These are phyloP conservation scores for Planococcus citri DNA, from an alignment of 1,140 invertebrate genomes.

Conservation along the genomic window DNA sequence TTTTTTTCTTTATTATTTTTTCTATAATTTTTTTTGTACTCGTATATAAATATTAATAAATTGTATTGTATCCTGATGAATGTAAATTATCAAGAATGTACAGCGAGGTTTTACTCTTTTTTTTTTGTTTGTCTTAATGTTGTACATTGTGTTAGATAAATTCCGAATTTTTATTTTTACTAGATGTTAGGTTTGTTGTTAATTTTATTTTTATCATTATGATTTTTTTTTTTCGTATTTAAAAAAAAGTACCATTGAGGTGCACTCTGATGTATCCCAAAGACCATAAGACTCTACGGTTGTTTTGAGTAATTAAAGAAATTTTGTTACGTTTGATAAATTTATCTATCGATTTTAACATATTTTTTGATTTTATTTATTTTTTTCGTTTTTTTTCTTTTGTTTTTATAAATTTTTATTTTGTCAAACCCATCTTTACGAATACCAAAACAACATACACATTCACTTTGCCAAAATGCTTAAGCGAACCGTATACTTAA, in stretches of 20 bases:
- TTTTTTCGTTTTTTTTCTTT: neutral
- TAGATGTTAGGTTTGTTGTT: conserved; percentile 16
- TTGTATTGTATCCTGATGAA: neutral
- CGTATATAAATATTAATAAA: no score
- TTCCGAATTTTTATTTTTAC: conserved; percentile 9
- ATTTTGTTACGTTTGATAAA: conserved; percentile 18
- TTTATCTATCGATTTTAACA: neutral
- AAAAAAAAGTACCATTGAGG: neutral
- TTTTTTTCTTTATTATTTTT: no score
- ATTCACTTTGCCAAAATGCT: neutral
- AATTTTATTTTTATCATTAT: conserved; percentile 9
- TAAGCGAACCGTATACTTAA: neutral
- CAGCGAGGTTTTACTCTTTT: no score
- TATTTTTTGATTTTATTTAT: neutral
- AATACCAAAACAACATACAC: neutral
- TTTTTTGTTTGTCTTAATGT: conserved; percentile 8
- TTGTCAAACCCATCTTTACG: no score
- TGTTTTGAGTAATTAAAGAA: conserved; percentile 13
- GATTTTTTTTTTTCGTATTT: conserved; percentile 12
- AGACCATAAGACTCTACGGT: conserved; percentile 15
- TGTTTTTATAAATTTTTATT: no score
- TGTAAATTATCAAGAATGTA: neutral
- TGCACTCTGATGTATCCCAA: neutral
- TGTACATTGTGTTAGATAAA: conserved; percentile 18
- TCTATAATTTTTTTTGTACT: neutral